Evolutionary conservation across 37 sponge, comb jelly and placozoan species (phyloP).

Genomic region (Ephydatia muelleri): DNA sequence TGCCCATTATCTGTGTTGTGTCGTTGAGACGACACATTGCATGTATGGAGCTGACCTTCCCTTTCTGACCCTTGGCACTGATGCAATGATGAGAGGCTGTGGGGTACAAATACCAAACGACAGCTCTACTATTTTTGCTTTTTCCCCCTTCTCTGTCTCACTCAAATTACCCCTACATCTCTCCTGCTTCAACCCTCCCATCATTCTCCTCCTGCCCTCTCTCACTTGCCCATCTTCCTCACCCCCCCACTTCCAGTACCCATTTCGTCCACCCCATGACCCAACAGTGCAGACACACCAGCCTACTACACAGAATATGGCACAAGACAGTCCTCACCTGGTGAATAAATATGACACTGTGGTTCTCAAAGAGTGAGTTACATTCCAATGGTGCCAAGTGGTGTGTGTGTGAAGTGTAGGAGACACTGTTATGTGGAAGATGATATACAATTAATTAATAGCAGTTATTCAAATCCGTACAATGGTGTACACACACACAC

Average conservation of each 20-base stretch:
- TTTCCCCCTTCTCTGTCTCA: not conserved
- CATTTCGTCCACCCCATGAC: not conserved
- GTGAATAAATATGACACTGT: not conserved
- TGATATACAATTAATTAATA: not conserved
- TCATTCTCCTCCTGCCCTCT: not conserved
- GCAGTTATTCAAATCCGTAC: no score
- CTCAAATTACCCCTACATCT: not conserved
- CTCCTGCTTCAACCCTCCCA: not conserved
- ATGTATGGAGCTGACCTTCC: no score
- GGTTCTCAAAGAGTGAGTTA: not conserved
- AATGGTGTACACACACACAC: no score
- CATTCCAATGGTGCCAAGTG: not conserved
- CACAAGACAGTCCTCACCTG: not conserved
- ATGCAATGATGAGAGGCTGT: no score
- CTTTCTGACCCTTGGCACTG: not conserved
- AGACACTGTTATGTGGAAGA: not conserved
- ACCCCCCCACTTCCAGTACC: not conserved
- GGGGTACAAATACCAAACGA: no score
- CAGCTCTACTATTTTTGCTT: no score
- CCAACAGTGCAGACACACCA: not conserved
- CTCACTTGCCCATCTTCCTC: slow-evolving; percentile 16
- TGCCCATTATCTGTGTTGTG: no score
- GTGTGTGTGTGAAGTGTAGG: not conserved
- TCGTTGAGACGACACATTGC: no score
- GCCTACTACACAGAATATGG: not conserved